Evolutionary conservation across 2,797 vertebrate species (phyloP).

Genomic region (Pseudomugil gertrudae): DNA sequence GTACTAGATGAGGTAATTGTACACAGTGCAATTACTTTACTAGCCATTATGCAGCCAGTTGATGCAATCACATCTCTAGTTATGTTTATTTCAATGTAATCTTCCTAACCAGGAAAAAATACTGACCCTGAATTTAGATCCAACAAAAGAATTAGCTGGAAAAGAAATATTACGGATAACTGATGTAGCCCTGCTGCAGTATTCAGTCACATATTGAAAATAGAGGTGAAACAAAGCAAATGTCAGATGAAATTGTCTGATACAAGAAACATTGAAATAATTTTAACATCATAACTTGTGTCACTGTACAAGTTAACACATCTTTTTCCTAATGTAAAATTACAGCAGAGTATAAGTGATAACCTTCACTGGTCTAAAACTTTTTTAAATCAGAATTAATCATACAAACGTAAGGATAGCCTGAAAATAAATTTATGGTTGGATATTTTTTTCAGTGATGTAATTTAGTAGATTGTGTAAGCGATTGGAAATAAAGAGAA

Average conservation of each 20-base stretch:
- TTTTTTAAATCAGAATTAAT: too few relatives aligned
- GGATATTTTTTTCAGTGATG: too few relatives aligned
- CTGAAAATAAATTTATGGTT: too few relatives aligned
- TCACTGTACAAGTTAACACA: neutral
- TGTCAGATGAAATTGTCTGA: conserved; percentile 33
- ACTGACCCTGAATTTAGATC: conserved; percentile 42
- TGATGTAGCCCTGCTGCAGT: conserved; percentile 48
- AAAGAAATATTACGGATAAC: conserved; percentile 59
- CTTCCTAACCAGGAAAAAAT: conserved; percentile 41
- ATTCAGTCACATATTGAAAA: conserved; percentile 58
- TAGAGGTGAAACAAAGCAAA: conserved; percentile 35
- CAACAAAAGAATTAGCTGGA: conserved; percentile 28
- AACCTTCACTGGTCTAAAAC: too few relatives aligned
- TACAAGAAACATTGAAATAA: conserved; percentile 6
- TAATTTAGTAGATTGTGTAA: too few relatives aligned
- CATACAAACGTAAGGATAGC: too few relatives aligned
- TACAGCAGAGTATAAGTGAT: too few relatives aligned
- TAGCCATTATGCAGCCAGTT: conserved; percentile 43
- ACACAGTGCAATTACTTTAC: conserved; percentile 59
- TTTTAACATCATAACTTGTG: neutral
- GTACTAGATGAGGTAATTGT: conserved; percentile 53
- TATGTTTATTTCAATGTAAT: conserved; percentile 60
- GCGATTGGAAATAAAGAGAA: too few relatives aligned
- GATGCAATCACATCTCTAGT: conserved; percentile 56
- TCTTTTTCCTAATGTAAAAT: neutral